A percentile compares a stretch with the other conserved stretches of the same genome.
Conservation (phyloP, 2,888 invertebrate genomes). For the Eupithecia centaureata region DNA sequence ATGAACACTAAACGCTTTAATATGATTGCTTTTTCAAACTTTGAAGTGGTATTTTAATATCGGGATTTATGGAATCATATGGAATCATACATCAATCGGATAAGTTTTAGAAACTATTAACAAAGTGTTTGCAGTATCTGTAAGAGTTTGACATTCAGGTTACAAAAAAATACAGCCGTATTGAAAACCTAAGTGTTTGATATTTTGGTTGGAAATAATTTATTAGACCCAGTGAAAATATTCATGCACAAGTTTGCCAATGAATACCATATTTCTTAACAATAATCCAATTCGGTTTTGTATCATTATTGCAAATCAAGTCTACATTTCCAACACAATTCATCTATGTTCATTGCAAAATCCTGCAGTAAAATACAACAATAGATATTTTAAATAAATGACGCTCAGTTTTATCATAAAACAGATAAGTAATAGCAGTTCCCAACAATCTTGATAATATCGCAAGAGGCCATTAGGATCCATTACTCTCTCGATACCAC, state of each 20-base stretch:
- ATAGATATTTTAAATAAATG: conserved; percentile 25
- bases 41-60: conserved; percentile 6
- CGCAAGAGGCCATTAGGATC: conserved; percentile 23
- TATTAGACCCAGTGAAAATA: neutral
- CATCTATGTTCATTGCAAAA: conserved; percentile 13
- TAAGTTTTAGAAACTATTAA: too few relatives aligned
- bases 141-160: neutral
- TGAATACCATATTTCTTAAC: neutral
- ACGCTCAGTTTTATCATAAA: conserved; percentile 23
- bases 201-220: neutral
- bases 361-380: conserved; percentile 12
- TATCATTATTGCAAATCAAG: neutral
- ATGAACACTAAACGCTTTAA: conserved; percentile 19
- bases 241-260: neutral
- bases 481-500: conserved; percentile 33
- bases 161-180: neutral
- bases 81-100: neutral
- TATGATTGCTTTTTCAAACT: conserved; percentile 20
- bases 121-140: too few relatives aligned
- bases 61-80: too few relatives aligned
- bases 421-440: conserved; percentile 23
- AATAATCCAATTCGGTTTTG: neutral
- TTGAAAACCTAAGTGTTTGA: neutral
- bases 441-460: conserved; percentile 21
- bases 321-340: neutral